Conservation (phyloP, 2,888 invertebrate species). For the Chymomyza caudatula region DNA sequence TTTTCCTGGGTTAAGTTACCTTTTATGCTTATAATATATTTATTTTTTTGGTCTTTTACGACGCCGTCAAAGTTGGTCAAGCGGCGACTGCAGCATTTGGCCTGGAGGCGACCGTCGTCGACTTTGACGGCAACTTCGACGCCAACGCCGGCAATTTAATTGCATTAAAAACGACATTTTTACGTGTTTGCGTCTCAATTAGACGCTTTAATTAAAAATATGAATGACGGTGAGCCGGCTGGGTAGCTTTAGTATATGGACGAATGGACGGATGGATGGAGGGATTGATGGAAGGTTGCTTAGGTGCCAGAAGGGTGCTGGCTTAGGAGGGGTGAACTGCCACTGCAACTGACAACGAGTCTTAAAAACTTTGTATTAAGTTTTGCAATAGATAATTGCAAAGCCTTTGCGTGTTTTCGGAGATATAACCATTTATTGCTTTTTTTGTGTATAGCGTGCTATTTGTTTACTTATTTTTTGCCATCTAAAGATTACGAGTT, state of each 20-base stretch:
- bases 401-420: background rate
- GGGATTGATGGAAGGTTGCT: background rate
- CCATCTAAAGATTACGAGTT: background rate
- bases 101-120: background rate
- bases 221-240: background rate
- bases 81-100: background rate
- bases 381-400: constrained; percentile 19
- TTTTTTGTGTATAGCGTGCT: background rate
- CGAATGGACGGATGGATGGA: background rate
- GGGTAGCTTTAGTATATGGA: too few species aligned
- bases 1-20: background rate
- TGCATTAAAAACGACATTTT: constrained; percentile 53
- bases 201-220: constrained; percentile 31
- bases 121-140: background rate
- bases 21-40: background rate
- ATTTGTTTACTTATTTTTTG: background rate
- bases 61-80: background rate
- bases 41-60: background rate
- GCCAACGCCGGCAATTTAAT: constrained; percentile 32
- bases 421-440: background rate
- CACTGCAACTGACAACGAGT: background rate
- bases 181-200: constrained; percentile 50
- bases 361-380: background rate
- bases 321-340: background rate
- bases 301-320: background rate